Conservation (phyloP, 2,797 vertebrate species). For the Ibycter americanus region DNA sequence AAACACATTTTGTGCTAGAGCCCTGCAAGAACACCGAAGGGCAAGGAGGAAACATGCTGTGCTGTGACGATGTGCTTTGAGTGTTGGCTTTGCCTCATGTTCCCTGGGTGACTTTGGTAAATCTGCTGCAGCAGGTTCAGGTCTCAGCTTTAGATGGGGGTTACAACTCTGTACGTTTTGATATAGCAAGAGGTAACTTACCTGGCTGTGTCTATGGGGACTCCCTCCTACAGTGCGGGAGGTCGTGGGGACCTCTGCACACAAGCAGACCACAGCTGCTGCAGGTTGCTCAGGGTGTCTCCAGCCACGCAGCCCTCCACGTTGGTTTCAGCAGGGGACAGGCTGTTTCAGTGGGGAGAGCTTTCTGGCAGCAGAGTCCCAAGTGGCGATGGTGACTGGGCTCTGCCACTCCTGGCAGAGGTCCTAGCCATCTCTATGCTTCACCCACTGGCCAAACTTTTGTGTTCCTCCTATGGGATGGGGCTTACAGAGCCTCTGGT, state of each 20-base stretch:
- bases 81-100: neutral
- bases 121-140: neutral
- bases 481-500: neutral
- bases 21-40: neutral
- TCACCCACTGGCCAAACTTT: neutral
- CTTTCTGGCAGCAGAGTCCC: neutral
- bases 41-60: neutral
- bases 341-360: neutral
- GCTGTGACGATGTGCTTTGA: neutral
- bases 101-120: neutral
- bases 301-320: neutral
- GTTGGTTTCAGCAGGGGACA: neutral
- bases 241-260: accelerated
- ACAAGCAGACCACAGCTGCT: neutral
- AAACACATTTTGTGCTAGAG: neutral
- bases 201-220: neutral
- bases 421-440: neutral
- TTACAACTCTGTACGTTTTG: neutral
- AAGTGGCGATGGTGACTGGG: neutral
- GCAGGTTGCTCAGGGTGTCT: neutral
- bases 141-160: neutral
- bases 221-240: neutral
- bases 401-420: neutral
- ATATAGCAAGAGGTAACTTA: neutral
- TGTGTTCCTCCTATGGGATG: neutral